phyloP scores from a whole-genome alignment of 1,140 invertebrate species.

The Glossosoma conforme region DNA sequence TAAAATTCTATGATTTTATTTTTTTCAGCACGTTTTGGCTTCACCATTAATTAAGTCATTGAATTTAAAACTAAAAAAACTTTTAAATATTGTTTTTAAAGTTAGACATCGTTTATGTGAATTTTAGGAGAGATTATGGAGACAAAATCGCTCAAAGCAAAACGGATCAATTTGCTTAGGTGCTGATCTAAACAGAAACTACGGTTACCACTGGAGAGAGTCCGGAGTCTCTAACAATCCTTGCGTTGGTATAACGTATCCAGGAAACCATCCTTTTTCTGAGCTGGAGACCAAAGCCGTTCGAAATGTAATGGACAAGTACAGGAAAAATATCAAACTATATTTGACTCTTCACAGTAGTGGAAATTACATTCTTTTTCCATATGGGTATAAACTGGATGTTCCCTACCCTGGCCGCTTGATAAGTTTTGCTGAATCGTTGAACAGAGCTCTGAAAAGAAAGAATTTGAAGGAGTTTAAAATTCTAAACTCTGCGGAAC shows the following conservation, averaged over 20 bases:
- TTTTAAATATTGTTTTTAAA: too few relatives aligned
- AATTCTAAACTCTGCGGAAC: too few relatives aligned
- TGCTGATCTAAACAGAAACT: conserved; percentile 64
- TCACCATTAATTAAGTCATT: too few relatives aligned
- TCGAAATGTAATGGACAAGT: conserved; percentile 50
- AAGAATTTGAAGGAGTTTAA: too few relatives aligned
- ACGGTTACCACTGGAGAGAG: conserved; percentile 60
- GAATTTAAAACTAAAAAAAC: too few relatives aligned
- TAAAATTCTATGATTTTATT: too few relatives aligned
- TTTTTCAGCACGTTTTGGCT: too few relatives aligned
- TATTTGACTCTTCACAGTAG: conserved; percentile 71
- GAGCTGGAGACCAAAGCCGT: conserved; percentile 67
- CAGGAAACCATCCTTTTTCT: conserved; percentile 66
- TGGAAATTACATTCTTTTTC: conserved; percentile 55
- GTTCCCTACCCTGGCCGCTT: too few relatives aligned
- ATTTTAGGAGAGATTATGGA: conserved; percentile 57
- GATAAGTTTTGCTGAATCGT: too few relatives aligned
- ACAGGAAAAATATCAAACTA: conserved; percentile 52
- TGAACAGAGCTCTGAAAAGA: too few relatives aligned
- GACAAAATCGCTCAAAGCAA: conserved; percentile 51
- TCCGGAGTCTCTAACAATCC: conserved; percentile 58
- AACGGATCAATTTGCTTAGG: conserved; percentile 48
- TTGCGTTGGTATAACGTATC: conserved; percentile 64
- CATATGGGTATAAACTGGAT: conserved; percentile 59
- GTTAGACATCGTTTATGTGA: background rate